These are phyloP conservation scores for Phyto melanocephala DNA, from an alignment of 2,888 invertebrate species.

Conservation along the genomic window DNA sequence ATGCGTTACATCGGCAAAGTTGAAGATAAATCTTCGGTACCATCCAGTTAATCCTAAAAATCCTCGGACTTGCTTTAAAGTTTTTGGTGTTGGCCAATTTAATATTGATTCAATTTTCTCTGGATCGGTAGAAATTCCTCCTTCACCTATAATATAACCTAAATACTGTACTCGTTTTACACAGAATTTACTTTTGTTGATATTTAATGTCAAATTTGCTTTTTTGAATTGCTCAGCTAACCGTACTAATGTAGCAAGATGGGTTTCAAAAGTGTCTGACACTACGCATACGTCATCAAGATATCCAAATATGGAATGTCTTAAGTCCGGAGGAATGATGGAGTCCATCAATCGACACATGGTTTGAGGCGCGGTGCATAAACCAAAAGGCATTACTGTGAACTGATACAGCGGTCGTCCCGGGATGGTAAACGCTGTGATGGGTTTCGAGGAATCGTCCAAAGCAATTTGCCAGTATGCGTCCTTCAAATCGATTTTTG, in stretches of 20 bases:
- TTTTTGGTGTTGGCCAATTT: constrained; percentile 52
- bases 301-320: constrained; percentile 35
- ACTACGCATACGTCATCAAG: constrained; percentile 24
- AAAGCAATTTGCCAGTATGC: constrained; percentile 54
- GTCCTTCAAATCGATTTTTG: constrained; percentile 50
- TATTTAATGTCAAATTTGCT: constrained; percentile 50
- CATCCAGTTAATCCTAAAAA: constrained; percentile 64
- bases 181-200: background rate
- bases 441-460: constrained; percentile 33
- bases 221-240: constrained; percentile 20
- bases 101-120: constrained; percentile 17
- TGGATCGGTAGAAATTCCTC: constrained; percentile 2
- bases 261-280: constrained; percentile 16
- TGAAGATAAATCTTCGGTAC: constrained; percentile 33
- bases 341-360: constrained; percentile 53
- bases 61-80: constrained; percentile 51
- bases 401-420: constrained; percentile 62
- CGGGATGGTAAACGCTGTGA: constrained; percentile 60
- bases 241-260: constrained; percentile 17
- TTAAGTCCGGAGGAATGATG: constrained; percentile 53
- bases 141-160: background rate
- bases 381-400: constrained; percentile 54
- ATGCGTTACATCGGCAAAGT: background rate
- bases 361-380: constrained; percentile 38
- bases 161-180: background rate